Conservation (phyloP, 2,113 vertebrate species). For the Centropus bengalensis region DNA sequence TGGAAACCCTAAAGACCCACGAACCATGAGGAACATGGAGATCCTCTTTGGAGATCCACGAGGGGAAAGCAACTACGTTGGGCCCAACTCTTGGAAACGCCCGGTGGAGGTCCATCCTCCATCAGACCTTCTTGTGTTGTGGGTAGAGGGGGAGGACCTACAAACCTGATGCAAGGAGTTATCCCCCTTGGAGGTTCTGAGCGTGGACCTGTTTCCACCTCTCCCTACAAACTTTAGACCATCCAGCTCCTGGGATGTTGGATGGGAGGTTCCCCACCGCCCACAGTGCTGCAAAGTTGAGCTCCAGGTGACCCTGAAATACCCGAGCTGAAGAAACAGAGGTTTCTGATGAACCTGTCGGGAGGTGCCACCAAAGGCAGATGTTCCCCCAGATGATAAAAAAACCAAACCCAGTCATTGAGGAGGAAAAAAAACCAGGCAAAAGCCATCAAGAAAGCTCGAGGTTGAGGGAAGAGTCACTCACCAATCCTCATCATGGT, state of each 20-base stretch:
- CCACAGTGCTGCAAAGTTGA: fast-evolving
- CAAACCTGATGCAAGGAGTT: neutral
- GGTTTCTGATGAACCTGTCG: neutral
- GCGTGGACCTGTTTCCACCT: neutral
- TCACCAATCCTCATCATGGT: neutral
- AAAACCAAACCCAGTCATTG: no score
- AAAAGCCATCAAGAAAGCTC: fast-evolving
- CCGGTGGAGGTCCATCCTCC: neutral
- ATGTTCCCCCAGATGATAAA: no score
- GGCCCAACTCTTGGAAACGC: neutral
- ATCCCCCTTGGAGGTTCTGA: neutral
- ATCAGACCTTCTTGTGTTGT: neutral
- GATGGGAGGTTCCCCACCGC: neutral
- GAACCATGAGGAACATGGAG: neutral
- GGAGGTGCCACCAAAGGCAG: neutral
- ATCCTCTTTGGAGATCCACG: neutral
- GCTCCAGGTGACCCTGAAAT: neutral
- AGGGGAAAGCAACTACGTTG: neutral
- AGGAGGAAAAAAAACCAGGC: neutral
- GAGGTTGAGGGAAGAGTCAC: neutral
- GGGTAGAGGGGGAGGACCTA: neutral
- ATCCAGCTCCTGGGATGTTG: fast-evolving
- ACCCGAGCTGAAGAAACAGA: neutral
- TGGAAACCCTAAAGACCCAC: fast-evolving
- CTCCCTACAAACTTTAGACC: no score